phyloP scores from a whole-genome alignment of 2,888 invertebrate species.

The Pasiphila rectangulata region DNA sequence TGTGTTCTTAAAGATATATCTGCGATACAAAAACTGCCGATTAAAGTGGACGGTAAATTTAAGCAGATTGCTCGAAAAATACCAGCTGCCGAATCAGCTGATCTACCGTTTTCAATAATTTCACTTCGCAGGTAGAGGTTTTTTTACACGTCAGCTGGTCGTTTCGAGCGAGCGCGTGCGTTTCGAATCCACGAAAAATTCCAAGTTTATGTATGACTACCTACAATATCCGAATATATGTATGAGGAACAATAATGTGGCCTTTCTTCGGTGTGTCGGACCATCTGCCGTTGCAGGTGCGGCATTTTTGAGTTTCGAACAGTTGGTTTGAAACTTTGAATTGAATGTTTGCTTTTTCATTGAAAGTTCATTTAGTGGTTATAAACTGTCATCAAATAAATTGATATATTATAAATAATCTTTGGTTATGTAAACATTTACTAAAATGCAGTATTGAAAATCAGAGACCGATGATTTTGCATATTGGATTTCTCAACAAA shows the following conservation, averaged over 20 bases:
- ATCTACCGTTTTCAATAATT: constrained; percentile 43
- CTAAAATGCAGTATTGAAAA: background rate
- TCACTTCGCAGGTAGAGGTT: constrained; percentile 55
- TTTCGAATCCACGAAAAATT: constrained; percentile 53
- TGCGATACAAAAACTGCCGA: background rate
- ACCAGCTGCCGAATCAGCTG: constrained; percentile 53
- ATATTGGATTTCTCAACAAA: background rate
- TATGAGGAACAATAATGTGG: constrained; percentile 19
- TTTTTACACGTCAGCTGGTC: constrained; percentile 65
- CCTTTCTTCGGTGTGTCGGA: constrained; percentile 50
- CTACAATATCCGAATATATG: constrained; percentile 2
- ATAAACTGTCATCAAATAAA: background rate
- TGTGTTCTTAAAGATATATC: background rate
- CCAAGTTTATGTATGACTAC: constrained; percentile 1
- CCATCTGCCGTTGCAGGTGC: constrained; percentile 74
- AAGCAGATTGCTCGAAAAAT: constrained; percentile 4
- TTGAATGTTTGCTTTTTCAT: constrained; percentile 22
- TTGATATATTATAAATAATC: too few relatives aligned
- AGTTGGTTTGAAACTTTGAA: constrained; percentile 27
- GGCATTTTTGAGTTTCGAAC: constrained; percentile 56
- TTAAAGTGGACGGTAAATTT: background rate
- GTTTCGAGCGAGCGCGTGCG: constrained; percentile 52
- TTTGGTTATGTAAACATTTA: background rate
- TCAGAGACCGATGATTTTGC: background rate
- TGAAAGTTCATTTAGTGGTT: background rate